These are phyloP conservation scores for Macquaria australasica DNA, from an alignment of 2,113 vertebrate genomes.

Conservation along the genomic window DNA sequence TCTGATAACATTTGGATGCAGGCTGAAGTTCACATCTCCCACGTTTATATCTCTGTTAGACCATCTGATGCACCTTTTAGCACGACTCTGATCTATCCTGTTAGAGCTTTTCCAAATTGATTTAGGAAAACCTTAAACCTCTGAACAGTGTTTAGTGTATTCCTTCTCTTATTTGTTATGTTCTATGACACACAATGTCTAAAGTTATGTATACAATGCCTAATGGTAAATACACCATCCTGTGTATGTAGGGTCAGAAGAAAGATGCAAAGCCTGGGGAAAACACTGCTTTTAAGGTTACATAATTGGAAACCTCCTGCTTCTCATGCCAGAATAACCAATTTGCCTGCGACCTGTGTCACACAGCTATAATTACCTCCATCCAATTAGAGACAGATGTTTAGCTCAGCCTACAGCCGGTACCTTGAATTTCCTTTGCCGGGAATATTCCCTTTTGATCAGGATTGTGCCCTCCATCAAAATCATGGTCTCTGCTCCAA, in stretches of 20 bases:
- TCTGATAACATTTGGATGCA: conserved; percentile 44
- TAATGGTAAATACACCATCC: conserved; percentile 27
- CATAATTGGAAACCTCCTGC: conserved; percentile 67
- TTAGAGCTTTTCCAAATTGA: conserved; percentile 42
- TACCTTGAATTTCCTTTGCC: conserved; percentile 32
- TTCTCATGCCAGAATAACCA: conserved; percentile 50
- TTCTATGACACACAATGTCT: not conserved
- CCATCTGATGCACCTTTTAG: conserved; percentile 39
- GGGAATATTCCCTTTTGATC: conserved; percentile 50
- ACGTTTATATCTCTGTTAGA: conserved; percentile 36
- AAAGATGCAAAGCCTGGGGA: conserved; percentile 21
- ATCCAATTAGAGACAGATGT: conserved; percentile 69
- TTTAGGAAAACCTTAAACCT: conserved; percentile 24
- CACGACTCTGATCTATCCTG: conserved; percentile 21
- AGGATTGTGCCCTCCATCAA: conserved; percentile 38
- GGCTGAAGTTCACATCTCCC: conserved; percentile 16
- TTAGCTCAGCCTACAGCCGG: conserved; percentile 48
- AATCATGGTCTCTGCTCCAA: not conserved
- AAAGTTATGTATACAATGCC: not conserved
- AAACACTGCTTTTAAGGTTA: conserved; percentile 47
- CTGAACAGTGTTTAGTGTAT: conserved; percentile 18
- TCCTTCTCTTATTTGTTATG: not conserved
- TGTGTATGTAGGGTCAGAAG: not conserved
- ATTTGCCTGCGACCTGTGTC: conserved; percentile 65
- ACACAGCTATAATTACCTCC: conserved; percentile 65